Percentiles rank a stretch among this genome's conserved stretches.
Conservation (phyloP, 1,140 invertebrate species). For the Drosophila pachea region DNA sequence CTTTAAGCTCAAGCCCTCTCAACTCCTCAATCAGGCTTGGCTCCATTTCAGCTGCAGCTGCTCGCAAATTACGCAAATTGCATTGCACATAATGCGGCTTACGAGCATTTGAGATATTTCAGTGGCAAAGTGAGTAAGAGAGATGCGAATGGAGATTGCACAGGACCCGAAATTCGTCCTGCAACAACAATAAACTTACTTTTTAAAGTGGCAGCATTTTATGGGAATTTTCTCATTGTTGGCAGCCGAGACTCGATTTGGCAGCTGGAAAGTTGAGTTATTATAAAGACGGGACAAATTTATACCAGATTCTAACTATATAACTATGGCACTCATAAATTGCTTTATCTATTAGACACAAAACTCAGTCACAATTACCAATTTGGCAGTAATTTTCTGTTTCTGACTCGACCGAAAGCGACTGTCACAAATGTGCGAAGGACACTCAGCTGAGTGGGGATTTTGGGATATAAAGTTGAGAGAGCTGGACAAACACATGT, state of each 20-base stretch:
- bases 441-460: slow-evolving; percentile 1
- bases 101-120: slow-evolving; percentile 16
- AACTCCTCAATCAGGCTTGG: slow-evolving; percentile 20
- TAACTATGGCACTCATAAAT: not conserved
- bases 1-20: slow-evolving; percentile 1
- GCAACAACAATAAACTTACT: slow-evolving; percentile 4
- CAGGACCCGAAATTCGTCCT: not conserved
- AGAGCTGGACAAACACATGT: slow-evolving; percentile 54
- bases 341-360: no score
- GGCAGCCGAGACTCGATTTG: no score
- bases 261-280: no score
- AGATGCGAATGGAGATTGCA: not conserved
- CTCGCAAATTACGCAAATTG: slow-evolving; percentile 41
- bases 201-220: not conserved
- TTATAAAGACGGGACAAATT: no score
- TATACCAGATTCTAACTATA: not conserved
- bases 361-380: slow-evolving; percentile 5
- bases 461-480: slow-evolving; percentile 25
- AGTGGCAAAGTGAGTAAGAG: not conserved
- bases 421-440: slow-evolving; percentile 12
- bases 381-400: slow-evolving; percentile 53
- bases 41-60: slow-evolving; percentile 36
- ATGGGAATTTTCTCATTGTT: no score
- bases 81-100: slow-evolving; percentile 17
- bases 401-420: not conserved